Evolutionary conservation across 1,140 invertebrate genomes (phyloP).

Genomic region (Spodoptera frugiperda): DNA sequence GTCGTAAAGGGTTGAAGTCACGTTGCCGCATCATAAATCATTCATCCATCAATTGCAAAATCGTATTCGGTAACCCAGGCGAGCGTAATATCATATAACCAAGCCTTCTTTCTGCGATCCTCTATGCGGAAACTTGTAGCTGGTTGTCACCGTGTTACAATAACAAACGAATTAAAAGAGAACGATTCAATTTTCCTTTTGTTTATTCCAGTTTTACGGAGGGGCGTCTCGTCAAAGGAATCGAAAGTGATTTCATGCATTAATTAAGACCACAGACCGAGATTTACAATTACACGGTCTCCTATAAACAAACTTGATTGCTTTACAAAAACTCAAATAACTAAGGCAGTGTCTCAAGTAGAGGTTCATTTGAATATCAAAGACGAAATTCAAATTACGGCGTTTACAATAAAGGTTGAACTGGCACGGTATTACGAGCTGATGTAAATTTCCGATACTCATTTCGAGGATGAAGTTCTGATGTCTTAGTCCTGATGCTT

Average conservation of each 20-base stretch:
- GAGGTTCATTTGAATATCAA: conserved; percentile 86
- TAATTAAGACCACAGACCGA: conserved; percentile 83
- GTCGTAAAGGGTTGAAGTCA: conserved; percentile 45
- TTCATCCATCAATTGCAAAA: conserved; percentile 46
- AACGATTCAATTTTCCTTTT: conserved; percentile 54
- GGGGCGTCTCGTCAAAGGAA: conserved; percentile 61
- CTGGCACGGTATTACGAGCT: conserved; percentile 81
- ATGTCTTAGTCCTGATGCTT: conserved; percentile 76
- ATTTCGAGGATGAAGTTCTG: conserved; percentile 82
- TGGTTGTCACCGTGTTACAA: conserved; percentile 19
- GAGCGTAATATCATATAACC: conserved; percentile 26
- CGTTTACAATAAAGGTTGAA: conserved; percentile 85
- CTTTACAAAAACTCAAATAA: conserved; percentile 86
- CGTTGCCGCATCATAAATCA: conserved; percentile 45
- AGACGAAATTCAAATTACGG: conserved; percentile 85
- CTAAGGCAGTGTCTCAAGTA: conserved; percentile 86
- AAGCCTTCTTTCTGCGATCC: conserved; percentile 12
- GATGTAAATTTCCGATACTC: conserved; percentile 86
- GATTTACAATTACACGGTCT: conserved; percentile 83
- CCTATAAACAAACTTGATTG: conserved; percentile 86
- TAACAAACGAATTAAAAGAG: conserved; percentile 53
- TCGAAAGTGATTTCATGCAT: conserved; percentile 76
- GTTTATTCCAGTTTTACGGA: conserved; percentile 59
- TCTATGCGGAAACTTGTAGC: conserved; percentile 3
- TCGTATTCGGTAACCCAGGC: conserved; percentile 24